Evolutionary conservation across 2,888 invertebrate genomes (phyloP).

Genomic region (Drosophila pegasa): DNA sequence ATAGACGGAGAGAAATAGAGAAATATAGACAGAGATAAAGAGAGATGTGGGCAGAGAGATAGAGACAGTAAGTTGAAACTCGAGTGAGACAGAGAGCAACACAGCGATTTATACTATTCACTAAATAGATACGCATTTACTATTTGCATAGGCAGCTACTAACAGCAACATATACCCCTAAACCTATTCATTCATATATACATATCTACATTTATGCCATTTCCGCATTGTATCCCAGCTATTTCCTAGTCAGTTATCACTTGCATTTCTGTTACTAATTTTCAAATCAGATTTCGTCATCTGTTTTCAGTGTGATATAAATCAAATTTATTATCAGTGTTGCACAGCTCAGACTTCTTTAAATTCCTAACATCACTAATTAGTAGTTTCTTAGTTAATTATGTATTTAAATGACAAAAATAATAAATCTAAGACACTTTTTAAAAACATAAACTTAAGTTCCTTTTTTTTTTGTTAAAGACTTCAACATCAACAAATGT

Average conservation of each 20-base stretch:
- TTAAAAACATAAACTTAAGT: neutral
- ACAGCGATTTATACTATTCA: neutral
- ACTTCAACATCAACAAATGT: neutral
- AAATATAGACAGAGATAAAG: neutral
- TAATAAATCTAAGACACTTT: neutral
- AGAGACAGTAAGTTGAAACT: neutral
- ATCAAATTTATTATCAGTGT: neutral
- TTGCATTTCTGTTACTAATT: neutral
- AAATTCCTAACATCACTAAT: neutral
- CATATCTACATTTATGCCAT: neutral
- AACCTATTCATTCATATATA: neutral
- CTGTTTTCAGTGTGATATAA: neutral
- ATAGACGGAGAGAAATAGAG: neutral
- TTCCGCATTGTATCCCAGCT: conserved; percentile 8
- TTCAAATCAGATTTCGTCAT: neutral
- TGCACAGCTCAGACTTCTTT: neutral
- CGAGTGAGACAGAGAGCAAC: neutral
- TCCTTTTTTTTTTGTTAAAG: neutral
- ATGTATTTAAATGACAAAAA: neutral
- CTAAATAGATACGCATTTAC: neutral
- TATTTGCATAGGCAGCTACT: neutral
- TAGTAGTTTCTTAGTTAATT: neutral
- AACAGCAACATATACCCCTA: neutral
- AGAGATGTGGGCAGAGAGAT: neutral
- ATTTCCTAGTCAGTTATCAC: neutral